A percentile compares a stretch with the other conserved stretches of the same genome.
phyloP scores from a whole-genome alignment of 2,888 invertebrate species.

The Drosophila conformis region DNA sequence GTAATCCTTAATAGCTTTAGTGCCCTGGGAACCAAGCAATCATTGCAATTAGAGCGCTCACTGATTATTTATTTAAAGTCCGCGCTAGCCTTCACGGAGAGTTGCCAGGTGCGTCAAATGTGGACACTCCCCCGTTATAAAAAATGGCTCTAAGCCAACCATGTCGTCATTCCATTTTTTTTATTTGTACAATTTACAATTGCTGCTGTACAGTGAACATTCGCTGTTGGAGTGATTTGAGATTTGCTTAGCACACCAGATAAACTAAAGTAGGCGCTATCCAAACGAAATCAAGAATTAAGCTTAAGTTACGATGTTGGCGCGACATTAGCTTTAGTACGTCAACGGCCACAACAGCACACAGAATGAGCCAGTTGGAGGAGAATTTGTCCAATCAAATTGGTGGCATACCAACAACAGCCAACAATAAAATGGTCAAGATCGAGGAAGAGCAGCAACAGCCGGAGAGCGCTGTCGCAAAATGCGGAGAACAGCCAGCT shows the following conservation, averaged over 20 bases:
- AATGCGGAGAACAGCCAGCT: slow-evolving; percentile 60
- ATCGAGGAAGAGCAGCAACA: slow-evolving; percentile 14
- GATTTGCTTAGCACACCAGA: slow-evolving; percentile 18
- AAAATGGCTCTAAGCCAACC: slow-evolving; percentile 7
- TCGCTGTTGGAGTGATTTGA: slow-evolving; percentile 44
- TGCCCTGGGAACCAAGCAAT: slow-evolving; percentile 47
- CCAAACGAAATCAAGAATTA: slow-evolving; percentile 14
- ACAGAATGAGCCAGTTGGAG: slow-evolving; percentile 39
- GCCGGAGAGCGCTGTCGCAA: background rate
- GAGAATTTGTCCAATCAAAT: slow-evolving; percentile 32
- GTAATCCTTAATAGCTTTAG: slow-evolving; percentile 39
- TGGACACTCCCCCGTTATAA: slow-evolving; percentile 27
- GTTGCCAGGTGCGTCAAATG: slow-evolving; percentile 29
- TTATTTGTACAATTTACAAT: slow-evolving; percentile 19
- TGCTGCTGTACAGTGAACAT: slow-evolving; percentile 30
- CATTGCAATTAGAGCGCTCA: slow-evolving; percentile 33
- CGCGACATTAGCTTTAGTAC: slow-evolving; percentile 50
- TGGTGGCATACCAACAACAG: slow-evolving; percentile 1
- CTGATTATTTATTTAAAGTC: slow-evolving; percentile 34
- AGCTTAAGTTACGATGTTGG: slow-evolving; percentile 49
- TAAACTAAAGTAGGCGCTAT: slow-evolving; percentile 29
- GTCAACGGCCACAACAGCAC: slow-evolving; percentile 27
- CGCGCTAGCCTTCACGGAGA: background rate
- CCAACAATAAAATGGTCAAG: slow-evolving; percentile 26
- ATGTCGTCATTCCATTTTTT: slow-evolving; percentile 31